phyloP scores from a whole-genome alignment of 2,113 vertebrate species.

The Anarhynchus alexandrinus region DNA sequence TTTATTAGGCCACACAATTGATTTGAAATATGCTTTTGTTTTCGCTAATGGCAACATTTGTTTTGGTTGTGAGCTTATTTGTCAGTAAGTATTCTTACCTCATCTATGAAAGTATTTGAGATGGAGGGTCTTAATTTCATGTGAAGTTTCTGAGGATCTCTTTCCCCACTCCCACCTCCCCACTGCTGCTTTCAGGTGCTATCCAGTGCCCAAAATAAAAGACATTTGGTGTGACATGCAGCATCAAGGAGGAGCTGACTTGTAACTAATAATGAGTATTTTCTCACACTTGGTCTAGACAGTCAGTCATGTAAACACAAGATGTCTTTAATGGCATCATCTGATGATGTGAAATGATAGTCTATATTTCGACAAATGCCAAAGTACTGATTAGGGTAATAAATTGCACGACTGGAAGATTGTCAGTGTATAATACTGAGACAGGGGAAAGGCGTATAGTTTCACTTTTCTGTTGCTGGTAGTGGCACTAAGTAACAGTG shows the following conservation, averaged over 20 bases:
- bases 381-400: background rate
- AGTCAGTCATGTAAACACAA: conserved; percentile 29
- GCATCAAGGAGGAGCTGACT: background rate
- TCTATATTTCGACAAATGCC: background rate
- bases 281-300: conserved; percentile 18
- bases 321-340: conserved; percentile 19
- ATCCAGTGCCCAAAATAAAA: background rate
- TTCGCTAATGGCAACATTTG: background rate
- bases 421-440: background rate
- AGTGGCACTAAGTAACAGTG: background rate
- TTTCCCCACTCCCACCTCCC: background rate
- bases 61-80: background rate
- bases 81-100: background rate
- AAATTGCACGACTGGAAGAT: background rate
- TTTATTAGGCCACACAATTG: background rate
- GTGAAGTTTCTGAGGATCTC: background rate
- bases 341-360: conserved; percentile 16
- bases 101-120: background rate
- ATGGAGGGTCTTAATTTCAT: background rate
- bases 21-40: background rate
- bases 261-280: background rate
- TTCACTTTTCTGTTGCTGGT: background rate
- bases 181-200: background rate
- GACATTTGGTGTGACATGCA: background rate
- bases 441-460: background rate